A percentile compares a stretch with the other conserved stretches of the same genome.
Conservation (phyloP, 1,140 invertebrate genomes). For the Euglossa dilemma region DNA sequence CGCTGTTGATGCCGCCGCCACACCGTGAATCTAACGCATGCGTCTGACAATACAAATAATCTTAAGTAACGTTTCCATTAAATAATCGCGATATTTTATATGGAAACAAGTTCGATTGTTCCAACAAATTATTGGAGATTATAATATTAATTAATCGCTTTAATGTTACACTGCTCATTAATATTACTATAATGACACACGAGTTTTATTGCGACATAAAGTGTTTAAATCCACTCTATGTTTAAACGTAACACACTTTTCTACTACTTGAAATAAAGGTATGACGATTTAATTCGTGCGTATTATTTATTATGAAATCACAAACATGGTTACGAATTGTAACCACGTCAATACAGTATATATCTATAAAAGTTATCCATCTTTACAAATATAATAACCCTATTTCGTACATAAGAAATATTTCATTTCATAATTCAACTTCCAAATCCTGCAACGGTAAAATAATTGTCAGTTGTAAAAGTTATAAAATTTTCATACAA, state of each 20-base stretch:
- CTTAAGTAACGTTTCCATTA: background rate
- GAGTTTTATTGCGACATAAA: background rate
- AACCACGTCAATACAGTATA: constrained; percentile 9
- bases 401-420: background rate
- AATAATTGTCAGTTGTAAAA: constrained; percentile 24
- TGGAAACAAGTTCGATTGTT: background rate
- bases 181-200: background rate
- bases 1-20: constrained; percentile 69
- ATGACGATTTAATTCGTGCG: background rate
- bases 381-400: constrained; percentile 24
- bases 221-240: background rate
- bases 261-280: background rate
- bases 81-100: background rate
- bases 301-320: constrained; percentile 29
- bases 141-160: background rate
- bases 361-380: background rate
- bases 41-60: constrained; percentile 2
- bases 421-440: constrained; percentile 35
- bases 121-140: background rate
- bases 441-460: constrained; percentile 65
- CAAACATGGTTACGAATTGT: background rate
- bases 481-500: constrained; percentile 6
- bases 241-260: background rate
- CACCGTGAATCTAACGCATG: constrained; percentile 31
- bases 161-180: background rate